These are phyloP conservation scores for Galaxias olidus DNA, from an alignment of 2,797 vertebrate species.

Conservation along the genomic window DNA sequence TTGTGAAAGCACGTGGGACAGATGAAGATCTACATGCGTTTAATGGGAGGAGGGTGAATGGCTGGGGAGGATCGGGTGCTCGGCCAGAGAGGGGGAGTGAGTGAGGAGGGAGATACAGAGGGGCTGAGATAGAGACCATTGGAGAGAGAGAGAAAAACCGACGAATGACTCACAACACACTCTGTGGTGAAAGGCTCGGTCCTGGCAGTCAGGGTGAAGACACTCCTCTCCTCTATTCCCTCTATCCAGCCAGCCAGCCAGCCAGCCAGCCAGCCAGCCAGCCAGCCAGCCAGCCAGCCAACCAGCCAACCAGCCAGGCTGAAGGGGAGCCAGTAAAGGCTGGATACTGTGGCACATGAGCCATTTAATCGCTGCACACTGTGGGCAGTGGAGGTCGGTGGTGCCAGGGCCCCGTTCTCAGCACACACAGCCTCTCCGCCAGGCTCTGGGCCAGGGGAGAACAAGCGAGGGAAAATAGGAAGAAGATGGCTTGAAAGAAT, in stretches of 20 bases:
- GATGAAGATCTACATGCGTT: slow-evolving; percentile 66
- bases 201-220: slow-evolving; percentile 55
- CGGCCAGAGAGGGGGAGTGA: slow-evolving; percentile 11
- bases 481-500: not conserved
- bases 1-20: slow-evolving; percentile 55
- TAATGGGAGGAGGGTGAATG: slow-evolving; percentile 64
- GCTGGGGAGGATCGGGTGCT: slow-evolving; percentile 51
- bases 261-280: slow-evolving; percentile 29
- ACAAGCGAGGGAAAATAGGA: slow-evolving; percentile 6
- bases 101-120: not conserved
- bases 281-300: slow-evolving; percentile 18
- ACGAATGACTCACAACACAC: slow-evolving; percentile 71
- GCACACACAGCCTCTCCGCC: slow-evolving; percentile 26
- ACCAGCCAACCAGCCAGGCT: slow-evolving; percentile 42
- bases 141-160: slow-evolving; percentile 14
- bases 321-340: slow-evolving; percentile 57
- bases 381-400: slow-evolving; percentile 37
- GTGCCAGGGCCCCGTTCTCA: slow-evolving; percentile 42
- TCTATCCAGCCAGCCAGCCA: slow-evolving; percentile 14
- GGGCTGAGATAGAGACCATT: slow-evolving; percentile 13
- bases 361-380: slow-evolving; percentile 74
- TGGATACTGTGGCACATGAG: slow-evolving; percentile 72
- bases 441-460: slow-evolving; percentile 21
- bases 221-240: slow-evolving; percentile 11
- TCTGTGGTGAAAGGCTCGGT: slow-evolving; percentile 59